phyloP scores from a whole-genome alignment of 2,888 invertebrate genomes.

The Thyatira batis region DNA sequence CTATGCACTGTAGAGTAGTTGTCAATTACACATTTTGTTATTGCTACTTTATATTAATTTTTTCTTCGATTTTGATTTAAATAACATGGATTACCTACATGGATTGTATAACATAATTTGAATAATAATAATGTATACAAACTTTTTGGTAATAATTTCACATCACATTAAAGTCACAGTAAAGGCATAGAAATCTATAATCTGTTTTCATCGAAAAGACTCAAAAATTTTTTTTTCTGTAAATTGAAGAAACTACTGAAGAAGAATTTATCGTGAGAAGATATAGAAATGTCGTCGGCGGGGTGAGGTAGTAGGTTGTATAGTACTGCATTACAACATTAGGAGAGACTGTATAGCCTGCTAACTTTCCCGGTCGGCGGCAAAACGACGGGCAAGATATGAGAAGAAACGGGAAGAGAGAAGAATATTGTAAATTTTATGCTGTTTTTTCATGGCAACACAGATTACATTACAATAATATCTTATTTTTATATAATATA shows the following conservation, averaged over 20 bases:
- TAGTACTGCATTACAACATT: constrained; percentile 96
- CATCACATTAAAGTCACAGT: too few species aligned
- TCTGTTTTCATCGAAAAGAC: too few species aligned
- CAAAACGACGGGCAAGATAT: constrained; percentile 20
- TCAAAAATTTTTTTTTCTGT: too few species aligned
- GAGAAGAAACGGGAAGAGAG: constrained; percentile 5
- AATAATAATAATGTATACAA: too few species aligned
- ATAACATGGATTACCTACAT: too few species aligned
- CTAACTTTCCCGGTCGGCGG: constrained; percentile 94
- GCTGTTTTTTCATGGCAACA: too few species aligned
- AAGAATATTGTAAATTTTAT: background rate
- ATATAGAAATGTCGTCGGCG: constrained; percentile 67
- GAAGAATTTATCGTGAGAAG: constrained; percentile 7
- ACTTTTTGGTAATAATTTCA: too few species aligned
- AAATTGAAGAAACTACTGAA: constrained; percentile 3
- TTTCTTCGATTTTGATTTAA: constrained; percentile 12
- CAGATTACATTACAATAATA: background rate
- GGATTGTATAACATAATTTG: too few species aligned
- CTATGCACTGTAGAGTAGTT: background rate
- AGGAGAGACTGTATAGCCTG: constrained; percentile 97
- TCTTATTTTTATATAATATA: background rate
- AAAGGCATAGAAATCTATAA: too few species aligned
- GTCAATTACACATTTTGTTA: background rate
- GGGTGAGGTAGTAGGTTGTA: constrained; percentile 99
- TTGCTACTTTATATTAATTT: constrained; percentile 20